Conservation (phyloP, 2,888 invertebrate species). For the Trilocha varians region DNA sequence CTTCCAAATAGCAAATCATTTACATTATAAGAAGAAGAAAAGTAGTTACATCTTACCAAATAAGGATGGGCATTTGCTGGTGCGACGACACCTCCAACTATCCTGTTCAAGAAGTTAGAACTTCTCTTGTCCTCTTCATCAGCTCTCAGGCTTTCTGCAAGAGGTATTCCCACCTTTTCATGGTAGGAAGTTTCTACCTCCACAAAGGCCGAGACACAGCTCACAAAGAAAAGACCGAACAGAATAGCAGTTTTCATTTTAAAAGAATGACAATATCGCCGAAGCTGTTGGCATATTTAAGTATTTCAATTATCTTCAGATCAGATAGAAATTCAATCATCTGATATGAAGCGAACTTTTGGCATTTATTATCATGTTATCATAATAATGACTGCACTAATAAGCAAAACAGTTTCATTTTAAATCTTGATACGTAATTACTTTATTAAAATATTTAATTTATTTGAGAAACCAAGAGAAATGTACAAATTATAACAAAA, state of each 20-base stretch:
- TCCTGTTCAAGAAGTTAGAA: slow-evolving; percentile 17
- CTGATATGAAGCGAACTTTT: not conserved
- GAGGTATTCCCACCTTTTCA: slow-evolving; percentile 36
- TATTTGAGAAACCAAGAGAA: too few species aligned
- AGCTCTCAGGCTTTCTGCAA: slow-evolving; percentile 34
- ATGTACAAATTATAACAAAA: too few species aligned
- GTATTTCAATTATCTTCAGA: not conserved
- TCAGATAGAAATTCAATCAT: not conserved
- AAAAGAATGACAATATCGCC: not conserved
- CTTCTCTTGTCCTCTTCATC: too few species aligned
- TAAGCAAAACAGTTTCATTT: too few species aligned
- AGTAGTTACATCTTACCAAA: slow-evolving; percentile 20
- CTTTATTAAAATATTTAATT: too few species aligned
- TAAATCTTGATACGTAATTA: too few species aligned
- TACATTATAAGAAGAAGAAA: not conserved
- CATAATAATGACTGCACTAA: not conserved
- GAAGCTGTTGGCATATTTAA: not conserved
- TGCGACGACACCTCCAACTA: slow-evolving; percentile 39
- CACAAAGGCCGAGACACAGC: slow-evolving; percentile 18
- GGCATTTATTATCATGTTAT: not conserved
- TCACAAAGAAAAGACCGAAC: slow-evolving; percentile 18
- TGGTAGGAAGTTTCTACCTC: slow-evolving; percentile 30
- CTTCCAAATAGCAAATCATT: not conserved
- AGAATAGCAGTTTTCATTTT: slow-evolving; percentile 23
- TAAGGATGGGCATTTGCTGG: slow-evolving; percentile 31